Evolutionary conservation across 2,888 invertebrate genomes (phyloP).

Genomic region (Synergus umbraculus): DNA sequence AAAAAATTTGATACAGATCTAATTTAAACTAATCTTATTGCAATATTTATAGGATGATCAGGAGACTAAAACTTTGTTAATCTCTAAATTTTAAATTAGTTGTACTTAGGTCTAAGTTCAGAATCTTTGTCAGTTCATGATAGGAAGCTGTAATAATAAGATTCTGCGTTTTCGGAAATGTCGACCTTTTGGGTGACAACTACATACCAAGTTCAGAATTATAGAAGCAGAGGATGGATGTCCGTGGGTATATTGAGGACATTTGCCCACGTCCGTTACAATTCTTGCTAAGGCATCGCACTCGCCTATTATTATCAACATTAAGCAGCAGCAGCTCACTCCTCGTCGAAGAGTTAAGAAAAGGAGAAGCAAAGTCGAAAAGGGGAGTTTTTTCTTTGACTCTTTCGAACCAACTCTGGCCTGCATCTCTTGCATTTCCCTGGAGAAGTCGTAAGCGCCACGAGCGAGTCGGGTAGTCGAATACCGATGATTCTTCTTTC

Average conservation of each 20-base stretch:
- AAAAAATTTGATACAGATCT: background rate
- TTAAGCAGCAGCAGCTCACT: background rate
- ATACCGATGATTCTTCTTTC: conserved; percentile 57
- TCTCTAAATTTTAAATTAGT: background rate
- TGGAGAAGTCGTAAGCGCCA: conserved; percentile 59
- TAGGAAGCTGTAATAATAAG: background rate
- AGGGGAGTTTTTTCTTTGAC: background rate
- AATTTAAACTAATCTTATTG: background rate
- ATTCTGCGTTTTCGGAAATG: background rate
- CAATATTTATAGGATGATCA: background rate
- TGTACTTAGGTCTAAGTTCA: background rate
- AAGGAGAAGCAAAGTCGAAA: background rate
- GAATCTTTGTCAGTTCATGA: background rate
- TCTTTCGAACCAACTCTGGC: background rate
- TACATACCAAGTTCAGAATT: background rate
- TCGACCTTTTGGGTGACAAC: background rate
- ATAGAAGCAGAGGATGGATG: conserved; percentile 45
- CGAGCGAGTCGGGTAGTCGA: conserved; percentile 37
- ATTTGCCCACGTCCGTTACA: conserved; percentile 34
- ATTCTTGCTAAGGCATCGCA: conserved; percentile 2
- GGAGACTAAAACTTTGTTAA: background rate
- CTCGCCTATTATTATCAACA: conserved; percentile 24
- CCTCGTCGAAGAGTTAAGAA: background rate
- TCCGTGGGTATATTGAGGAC: conserved; percentile 57
- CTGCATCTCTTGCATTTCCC: conserved; percentile 46